Base-by-base conservation (phyloP, 1,140 invertebrate genomes). In the Scaptomyza montana region DNA sequence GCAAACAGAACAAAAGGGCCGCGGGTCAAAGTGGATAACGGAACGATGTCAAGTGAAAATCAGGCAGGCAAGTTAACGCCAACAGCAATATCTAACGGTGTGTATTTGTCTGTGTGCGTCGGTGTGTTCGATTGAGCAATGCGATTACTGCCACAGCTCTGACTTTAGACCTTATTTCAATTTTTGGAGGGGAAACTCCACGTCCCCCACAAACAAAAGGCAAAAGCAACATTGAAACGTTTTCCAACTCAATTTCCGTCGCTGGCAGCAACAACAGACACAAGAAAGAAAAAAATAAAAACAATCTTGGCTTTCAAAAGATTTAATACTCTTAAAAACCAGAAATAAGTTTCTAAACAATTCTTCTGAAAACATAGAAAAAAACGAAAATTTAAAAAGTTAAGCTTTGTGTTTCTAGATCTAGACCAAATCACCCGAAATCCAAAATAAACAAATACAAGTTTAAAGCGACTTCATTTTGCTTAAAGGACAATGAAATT, bases 211-310 rank as follows among this genome's bases (percentile, higher is more conserved):
- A 25, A 2, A 25, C 43, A 12, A 50, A 65, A 50, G 36, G 28
- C 30, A 30, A 71, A 56, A 28, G 30, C n/a, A 21, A 50, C 33
- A 30, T 45, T 19, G 19, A 49, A 67, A 50, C 57, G 9, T 51
- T 74, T 69, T 56, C 49, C 59, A 64, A 74, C 45, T 74, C 72
- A 74, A 74, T 74, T 70, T 70, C 72, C 72, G 59, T 50, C 19
- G 53, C 55, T 39, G 28, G 46, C 53, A 36, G 16, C 50, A 53
- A 49, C 45, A 45, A 54, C 61, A 65, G 41, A 28, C 4, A 4
- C 47, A 45, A 13, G 1, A 7, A 45, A 12, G 1, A 7, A 28
- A 16, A 9, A 9, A 47, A n/a, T n/a, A 30, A 9, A 56, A 45
- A 36, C 33, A 19, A 25, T 25, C 4, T 25, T 47, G 5, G 3